Evolutionary conservation across 2,797 vertebrate species (phyloP).

Genomic region (Clarias laeviceps): DNA sequence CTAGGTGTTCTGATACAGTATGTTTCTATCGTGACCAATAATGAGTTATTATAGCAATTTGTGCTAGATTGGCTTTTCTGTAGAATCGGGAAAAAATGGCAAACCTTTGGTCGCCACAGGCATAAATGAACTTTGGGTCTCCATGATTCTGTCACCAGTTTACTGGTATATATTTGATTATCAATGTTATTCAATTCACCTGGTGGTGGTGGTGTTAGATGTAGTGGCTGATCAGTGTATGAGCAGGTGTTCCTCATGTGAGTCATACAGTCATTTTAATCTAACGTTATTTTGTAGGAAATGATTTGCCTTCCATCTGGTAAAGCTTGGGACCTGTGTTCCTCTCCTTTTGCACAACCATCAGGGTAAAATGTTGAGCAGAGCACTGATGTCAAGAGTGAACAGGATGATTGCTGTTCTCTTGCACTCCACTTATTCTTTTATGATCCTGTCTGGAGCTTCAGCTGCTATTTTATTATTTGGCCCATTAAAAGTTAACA

Average conservation of each 20-base stretch:
- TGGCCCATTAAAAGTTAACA: constrained; percentile 24
- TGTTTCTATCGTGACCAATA: too few species aligned
- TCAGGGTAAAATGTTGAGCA: neutral
- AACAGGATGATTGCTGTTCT: neutral
- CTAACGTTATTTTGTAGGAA: neutral
- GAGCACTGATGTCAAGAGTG: neutral
- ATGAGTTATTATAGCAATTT: too few species aligned
- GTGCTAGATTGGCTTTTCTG: too few species aligned
- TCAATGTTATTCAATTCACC: too few species aligned
- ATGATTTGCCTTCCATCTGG: neutral
- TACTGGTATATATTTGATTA: too few species aligned
- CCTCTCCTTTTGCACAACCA: neutral
- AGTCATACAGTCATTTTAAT: neutral
- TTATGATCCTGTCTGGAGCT: constrained; percentile 17
- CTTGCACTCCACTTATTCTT: constrained; percentile 20
- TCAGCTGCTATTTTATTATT: constrained; percentile 30
- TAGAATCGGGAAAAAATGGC: too few species aligned
- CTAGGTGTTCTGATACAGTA: too few species aligned
- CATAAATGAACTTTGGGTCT: too few species aligned
- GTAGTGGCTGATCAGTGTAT: too few species aligned
- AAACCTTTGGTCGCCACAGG: too few species aligned
- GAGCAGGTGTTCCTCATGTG: neutral
- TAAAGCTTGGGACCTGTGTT: neutral
- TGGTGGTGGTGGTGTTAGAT: too few species aligned
- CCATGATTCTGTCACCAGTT: too few species aligned